Percentiles rank a stretch among this genome's conserved stretches.
Conservation (phyloP, 1,140 invertebrate genomes). For the Hormaphis cornu region DNA sequence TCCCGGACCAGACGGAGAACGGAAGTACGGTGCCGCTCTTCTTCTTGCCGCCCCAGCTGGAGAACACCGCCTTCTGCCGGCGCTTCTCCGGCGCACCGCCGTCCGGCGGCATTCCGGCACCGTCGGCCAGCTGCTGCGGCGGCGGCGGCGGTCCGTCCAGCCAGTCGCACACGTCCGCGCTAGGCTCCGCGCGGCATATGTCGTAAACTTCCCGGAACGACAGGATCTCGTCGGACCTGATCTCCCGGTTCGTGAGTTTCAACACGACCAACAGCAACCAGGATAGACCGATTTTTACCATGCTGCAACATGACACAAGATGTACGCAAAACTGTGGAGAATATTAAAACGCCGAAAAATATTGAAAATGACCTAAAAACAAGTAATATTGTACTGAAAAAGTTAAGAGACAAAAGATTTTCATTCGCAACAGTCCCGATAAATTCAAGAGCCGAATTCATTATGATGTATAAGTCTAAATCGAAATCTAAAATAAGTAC, state of each 20-base stretch:
- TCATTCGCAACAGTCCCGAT: too few species aligned
- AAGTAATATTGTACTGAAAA: too few species aligned
- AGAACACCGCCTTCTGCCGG: constrained; percentile 28
- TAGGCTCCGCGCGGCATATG: constrained; percentile 7
- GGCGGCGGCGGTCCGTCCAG: background rate
- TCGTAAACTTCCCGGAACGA: constrained; percentile 12
- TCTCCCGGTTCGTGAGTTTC: constrained; percentile 21
- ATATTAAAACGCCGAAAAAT: background rate
- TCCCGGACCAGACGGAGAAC: constrained; percentile 37
- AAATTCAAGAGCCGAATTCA: too few species aligned
- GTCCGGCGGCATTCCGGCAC: too few species aligned
- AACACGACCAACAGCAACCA: constrained; percentile 15
- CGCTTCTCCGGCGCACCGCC: constrained; percentile 17
- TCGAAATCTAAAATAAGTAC: too few species aligned
- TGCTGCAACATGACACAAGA: constrained; percentile 11
- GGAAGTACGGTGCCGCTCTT: constrained; percentile 35
- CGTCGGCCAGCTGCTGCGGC: too few species aligned
- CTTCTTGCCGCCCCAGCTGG: constrained; percentile 34
- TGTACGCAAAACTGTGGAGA: background rate
- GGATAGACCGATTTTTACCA: constrained; percentile 25
- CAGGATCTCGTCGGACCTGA: constrained; percentile 13
- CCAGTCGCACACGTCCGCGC: background rate
- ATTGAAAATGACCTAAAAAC: too few species aligned
- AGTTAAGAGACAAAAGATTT: too few species aligned
- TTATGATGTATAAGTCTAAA: too few species aligned